Conservation (phyloP, 2,113 vertebrate species). For the Poeciliopsis prolifica region DNA sequence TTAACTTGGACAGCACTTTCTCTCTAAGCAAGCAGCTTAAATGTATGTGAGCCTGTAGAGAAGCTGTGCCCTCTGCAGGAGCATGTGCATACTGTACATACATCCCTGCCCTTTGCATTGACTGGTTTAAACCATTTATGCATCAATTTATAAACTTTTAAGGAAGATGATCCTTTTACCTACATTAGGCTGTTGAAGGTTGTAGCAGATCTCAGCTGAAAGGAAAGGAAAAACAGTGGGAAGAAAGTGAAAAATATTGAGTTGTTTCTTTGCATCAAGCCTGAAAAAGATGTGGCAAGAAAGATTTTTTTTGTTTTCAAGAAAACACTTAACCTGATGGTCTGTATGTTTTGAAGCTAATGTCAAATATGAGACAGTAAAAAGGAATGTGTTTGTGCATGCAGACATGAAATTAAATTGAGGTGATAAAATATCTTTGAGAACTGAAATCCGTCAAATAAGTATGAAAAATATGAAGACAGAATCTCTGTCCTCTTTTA, state of each 20-base stretch:
- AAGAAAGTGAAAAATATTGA: not conserved
- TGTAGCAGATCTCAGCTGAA: not conserved
- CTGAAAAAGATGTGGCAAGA: not conserved
- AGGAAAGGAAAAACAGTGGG: not conserved
- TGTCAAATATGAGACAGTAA: no score
- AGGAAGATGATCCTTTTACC: not conserved
- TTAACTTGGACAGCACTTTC: slow-evolving; percentile 61
- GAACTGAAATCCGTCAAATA: no score
- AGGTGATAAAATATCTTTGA: no score
- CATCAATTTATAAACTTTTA: not conserved
- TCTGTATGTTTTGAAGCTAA: no score
- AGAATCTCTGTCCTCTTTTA: not conserved
- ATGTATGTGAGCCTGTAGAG: slow-evolving; percentile 31
- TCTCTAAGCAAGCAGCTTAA: slow-evolving; percentile 45
- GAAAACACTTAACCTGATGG: no score
- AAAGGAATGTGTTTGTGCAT: no score
- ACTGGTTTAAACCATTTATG: not conserved
- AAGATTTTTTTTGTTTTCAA: no score
- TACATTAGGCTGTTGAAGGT: not conserved
- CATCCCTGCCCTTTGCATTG: not conserved
- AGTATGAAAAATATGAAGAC: no score
- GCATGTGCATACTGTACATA: slow-evolving; percentile 1
- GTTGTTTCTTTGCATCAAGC: not conserved
- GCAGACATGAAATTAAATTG: no score
- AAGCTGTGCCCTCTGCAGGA: slow-evolving; percentile 69